phyloP scores from a whole-genome alignment of 2,113 vertebrate species.

The Hydropotes inermis region DNA sequence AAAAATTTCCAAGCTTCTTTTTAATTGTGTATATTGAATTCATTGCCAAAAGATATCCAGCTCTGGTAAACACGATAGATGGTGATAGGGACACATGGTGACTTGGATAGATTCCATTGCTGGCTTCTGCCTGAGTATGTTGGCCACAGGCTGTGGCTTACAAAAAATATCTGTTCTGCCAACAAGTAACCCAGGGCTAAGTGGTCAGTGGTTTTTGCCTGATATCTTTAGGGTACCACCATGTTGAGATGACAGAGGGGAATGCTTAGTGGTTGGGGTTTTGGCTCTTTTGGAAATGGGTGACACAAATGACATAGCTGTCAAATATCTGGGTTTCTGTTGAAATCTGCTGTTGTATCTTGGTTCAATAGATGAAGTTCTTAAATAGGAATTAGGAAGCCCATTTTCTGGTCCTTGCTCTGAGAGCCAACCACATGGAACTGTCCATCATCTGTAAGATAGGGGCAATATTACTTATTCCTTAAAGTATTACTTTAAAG shows the following conservation, averaged over 20 bases:
- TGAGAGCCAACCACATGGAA: neutral
- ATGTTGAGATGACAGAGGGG: neutral
- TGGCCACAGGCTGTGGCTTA: neutral
- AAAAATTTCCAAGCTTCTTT: conserved; percentile 48
- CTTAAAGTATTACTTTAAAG: neutral
- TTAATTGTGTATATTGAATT: conserved; percentile 53
- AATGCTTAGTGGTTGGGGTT: neutral
- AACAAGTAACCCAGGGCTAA: neutral
- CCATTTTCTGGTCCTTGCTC: neutral
- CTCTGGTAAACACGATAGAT: conserved; percentile 37
- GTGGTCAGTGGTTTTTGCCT: neutral
- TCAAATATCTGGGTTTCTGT: neutral
- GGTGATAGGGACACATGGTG: conserved; percentile 8
- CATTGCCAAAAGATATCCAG: conserved; percentile 43
- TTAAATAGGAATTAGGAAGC: neutral
- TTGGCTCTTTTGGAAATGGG: neutral
- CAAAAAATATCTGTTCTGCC: neutral
- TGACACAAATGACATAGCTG: neutral
- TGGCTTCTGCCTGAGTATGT: neutral
- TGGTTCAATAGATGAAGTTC: neutral
- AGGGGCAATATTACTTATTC: neutral
- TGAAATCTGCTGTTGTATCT: neutral
- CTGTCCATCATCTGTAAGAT: neutral
- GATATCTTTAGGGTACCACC: neutral
- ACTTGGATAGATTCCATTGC: conserved; percentile 52